Conservation (phyloP, 2,113 vertebrate species). For the Ictalurus punctatus region DNA sequence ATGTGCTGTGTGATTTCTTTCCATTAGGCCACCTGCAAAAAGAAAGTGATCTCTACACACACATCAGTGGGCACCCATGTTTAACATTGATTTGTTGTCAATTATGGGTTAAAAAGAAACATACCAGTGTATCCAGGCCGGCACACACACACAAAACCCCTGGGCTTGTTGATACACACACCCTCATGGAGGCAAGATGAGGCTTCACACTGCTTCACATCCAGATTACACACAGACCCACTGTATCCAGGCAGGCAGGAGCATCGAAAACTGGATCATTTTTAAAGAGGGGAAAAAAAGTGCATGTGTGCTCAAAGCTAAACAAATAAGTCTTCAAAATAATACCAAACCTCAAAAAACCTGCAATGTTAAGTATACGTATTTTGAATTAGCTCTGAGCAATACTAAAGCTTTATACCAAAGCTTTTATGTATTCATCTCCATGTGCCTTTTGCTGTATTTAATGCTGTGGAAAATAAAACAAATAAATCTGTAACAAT, state of each 20-base stretch:
- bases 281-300: not conserved
- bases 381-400: not conserved
- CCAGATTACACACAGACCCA: conserved; percentile 77
- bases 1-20: conserved; percentile 32
- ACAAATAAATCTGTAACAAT: not conserved
- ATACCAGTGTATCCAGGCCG: not conserved
- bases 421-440: not conserved
- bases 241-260: conserved; percentile 75
- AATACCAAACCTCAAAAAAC: not conserved
- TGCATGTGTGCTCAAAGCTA: not conserved
- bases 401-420: not conserved
- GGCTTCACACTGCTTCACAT: conserved; percentile 79
- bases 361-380: not conserved
- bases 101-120: not conserved
- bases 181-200: conserved; percentile 78
- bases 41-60: conserved; percentile 43
- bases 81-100: not conserved
- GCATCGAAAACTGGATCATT: conserved; percentile 72
- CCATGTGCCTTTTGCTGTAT: not conserved
- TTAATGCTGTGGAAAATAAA: not conserved
- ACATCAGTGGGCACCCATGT: no score
- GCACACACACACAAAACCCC: conserved; percentile 74
- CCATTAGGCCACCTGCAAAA: conserved; percentile 58
- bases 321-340: not conserved
- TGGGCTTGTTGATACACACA: conserved; percentile 77